Conservation (phyloP, 35 echinoderm and acorn worm species). For the Strongylocentrotus purpuratus region DNA sequence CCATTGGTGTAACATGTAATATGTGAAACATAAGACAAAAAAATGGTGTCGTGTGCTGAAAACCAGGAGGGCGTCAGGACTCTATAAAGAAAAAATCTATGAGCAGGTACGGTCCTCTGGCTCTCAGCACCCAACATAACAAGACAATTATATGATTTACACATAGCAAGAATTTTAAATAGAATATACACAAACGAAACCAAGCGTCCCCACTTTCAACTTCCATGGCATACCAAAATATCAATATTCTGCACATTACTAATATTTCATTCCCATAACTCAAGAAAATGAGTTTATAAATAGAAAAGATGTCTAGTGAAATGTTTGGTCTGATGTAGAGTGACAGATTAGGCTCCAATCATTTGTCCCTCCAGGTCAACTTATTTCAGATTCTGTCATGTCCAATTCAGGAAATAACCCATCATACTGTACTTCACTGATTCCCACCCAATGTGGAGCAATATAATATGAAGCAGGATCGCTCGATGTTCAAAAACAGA, state of each 20-base stretch:
- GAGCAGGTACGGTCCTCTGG: too few relatives aligned
- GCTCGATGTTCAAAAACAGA: too few relatives aligned
- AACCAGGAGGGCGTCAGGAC: too few relatives aligned
- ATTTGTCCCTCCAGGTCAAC: background rate
- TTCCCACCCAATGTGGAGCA: too few relatives aligned
- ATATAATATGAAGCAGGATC: too few relatives aligned
- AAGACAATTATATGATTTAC: too few relatives aligned
- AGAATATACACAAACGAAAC: background rate
- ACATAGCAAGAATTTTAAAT: too few relatives aligned
- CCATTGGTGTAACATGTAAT: too few relatives aligned
- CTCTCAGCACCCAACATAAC: too few relatives aligned
- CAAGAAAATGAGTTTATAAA: background rate
- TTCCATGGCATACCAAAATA: background rate
- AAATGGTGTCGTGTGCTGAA: too few relatives aligned
- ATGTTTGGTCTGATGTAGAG: background rate
- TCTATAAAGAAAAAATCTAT: too few relatives aligned
- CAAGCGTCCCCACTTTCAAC: background rate
- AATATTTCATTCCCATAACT: slow-evolving; percentile 5
- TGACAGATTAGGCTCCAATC: background rate
- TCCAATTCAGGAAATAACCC: background rate
- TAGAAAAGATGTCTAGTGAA: background rate
- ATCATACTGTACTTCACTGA: background rate
- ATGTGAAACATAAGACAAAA: too few relatives aligned
- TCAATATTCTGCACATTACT: background rate
- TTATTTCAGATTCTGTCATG: background rate